Evolutionary conservation across 2,113 vertebrate genomes (phyloP), one percentile per base, ranked within the genome.

Genomic region (Pollachius pollachius): DNA sequence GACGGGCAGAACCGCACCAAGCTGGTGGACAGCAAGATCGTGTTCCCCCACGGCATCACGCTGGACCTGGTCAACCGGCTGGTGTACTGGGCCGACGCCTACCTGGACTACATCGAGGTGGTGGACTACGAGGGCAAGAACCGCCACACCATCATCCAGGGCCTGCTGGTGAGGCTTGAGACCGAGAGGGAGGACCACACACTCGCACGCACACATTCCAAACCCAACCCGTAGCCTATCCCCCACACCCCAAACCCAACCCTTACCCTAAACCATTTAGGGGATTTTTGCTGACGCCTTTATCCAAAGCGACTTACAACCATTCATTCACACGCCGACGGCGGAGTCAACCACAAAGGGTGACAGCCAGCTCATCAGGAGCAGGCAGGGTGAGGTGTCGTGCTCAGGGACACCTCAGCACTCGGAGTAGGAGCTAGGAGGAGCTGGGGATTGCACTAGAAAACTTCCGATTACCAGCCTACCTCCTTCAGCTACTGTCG

Each of bases 51-150:
- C 0, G 96, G 97, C 61, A 96, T 99, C 86, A 97, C 97, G 0
- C 77, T 99, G 85, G 97, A 99, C 89, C 85, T 98, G 82, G 96
- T 97, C 87, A 98, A 89, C 92, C 91, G 95, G n/a, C 84, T 98
- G 25, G 96, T 98, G 52, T 98, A 98, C 90, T 98, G 97, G 97
- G 96, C 96, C 0, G 97, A 98, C 0, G 97, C 97, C 60, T 99
- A 99, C 85, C 93, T 99, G 87, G 96, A 98, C 89, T 99, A 99
- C 76, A 98, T 99, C 0, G 97, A 99, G 76, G 97, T 99, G 89
- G 96, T 98, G 27, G 96, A 98, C 75, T 99, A 99, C 0, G 97
- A 98, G 84, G 97, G 97, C 87, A 98, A 96, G 81, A 95, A 97
- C 90, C 91, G 97, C 15, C 97, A 98, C 79, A 98, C 96, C 72